phyloP scores from a whole-genome alignment of 2,888 invertebrate species.

The Oligia fasciuncula region DNA sequence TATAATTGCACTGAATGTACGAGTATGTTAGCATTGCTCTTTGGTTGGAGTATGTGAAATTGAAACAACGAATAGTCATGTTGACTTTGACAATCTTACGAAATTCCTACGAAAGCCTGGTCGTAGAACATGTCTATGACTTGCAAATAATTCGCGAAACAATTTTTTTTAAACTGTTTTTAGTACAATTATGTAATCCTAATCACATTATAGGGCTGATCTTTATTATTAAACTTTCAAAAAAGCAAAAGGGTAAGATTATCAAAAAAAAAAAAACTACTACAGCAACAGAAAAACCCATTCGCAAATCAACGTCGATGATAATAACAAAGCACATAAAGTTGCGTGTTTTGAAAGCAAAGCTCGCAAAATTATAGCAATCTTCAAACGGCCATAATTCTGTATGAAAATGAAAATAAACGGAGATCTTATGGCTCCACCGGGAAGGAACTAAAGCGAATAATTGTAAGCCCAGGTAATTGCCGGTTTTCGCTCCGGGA shows the following conservation, averaged over 20 bases:
- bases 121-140: not conserved
- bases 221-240: no score
- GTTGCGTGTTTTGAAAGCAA: constrained; percentile 67
- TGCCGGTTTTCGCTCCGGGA: constrained; percentile 71
- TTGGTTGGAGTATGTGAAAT: constrained; percentile 5
- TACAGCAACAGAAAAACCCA: constrained; percentile 10
- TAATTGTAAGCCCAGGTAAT: constrained; percentile 78
- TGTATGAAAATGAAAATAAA: constrained; percentile 75
- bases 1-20: constrained; percentile 27
- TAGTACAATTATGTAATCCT: no score
- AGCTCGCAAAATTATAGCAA: constrained; percentile 74
- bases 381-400: constrained; percentile 74
- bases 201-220: no score
- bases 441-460: constrained; percentile 74
- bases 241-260: not conserved
- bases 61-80: constrained; percentile 13
- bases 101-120: not conserved
- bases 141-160: not conserved
- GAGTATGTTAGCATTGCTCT: constrained; percentile 29
- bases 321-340: constrained; percentile 60
- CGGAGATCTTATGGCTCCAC: constrained; percentile 67
- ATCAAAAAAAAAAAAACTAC: not conserved
- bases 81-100: not conserved
- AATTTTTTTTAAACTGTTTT: no score
- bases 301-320: constrained; percentile 43